Percentiles rank a stretch among this genome's conserved stretches.
Evolutionary conservation across 2,797 vertebrate species (phyloP).

Genomic region (Liasis olivaceus): DNA sequence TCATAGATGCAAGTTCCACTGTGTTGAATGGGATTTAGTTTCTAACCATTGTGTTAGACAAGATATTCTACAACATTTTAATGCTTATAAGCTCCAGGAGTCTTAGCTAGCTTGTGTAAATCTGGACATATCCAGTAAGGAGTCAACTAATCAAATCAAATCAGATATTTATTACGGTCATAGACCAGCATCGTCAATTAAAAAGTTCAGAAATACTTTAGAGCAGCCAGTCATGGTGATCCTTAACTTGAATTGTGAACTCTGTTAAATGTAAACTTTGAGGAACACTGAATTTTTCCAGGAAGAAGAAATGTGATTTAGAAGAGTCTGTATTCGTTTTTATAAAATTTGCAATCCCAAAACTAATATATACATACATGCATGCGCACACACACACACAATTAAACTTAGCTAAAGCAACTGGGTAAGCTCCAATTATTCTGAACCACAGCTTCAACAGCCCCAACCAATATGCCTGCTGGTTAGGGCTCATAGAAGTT

Average conservation of each 20-base stretch:
- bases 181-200: background rate
- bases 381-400: background rate
- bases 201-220: slow-evolving; percentile 32
- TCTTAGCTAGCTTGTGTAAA: background rate
- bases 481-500: background rate
- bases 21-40: background rate
- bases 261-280: slow-evolving; percentile 23
- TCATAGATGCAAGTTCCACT: background rate
- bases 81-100: background rate
- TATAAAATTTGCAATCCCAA: too few relatives aligned
- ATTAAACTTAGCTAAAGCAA: background rate
- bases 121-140: background rate
- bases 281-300: slow-evolving; percentile 40
- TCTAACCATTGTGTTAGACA: background rate
- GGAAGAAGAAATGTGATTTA: slow-evolving; percentile 40
- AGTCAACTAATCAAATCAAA: background rate
- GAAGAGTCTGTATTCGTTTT: background rate
- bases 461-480: background rate
- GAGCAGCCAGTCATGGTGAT: slow-evolving; percentile 29
- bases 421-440: background rate
- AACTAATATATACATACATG: background rate
- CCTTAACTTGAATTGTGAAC: background rate
- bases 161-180: background rate
- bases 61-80: background rate
- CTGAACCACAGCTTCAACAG: too few relatives aligned